These are phyloP conservation scores for Clanis bilineata DNA, from an alignment of 2,888 invertebrate species.

Conservation along the genomic window DNA sequence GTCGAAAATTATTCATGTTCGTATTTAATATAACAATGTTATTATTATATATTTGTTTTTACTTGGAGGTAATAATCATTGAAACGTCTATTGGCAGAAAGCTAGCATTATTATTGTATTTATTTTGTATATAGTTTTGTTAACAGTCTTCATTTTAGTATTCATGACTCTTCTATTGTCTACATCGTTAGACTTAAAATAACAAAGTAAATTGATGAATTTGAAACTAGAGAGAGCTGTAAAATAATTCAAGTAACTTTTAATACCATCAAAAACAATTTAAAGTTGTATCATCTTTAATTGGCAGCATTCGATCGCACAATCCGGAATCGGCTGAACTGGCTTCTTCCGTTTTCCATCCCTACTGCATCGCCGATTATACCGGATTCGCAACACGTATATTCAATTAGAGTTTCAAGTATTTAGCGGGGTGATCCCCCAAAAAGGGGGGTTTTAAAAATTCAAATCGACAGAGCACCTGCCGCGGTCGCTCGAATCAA, in stretches of 20 bases:
- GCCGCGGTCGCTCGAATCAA: slow-evolving; percentile 13
- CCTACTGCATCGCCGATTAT: slow-evolving; percentile 25
- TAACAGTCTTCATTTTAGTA: too few species aligned
- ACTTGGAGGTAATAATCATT: too few species aligned
- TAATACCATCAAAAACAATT: not conserved
- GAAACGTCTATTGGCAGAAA: too few species aligned
- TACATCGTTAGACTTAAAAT: not conserved
- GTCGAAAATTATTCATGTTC: too few species aligned
- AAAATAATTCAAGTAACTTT: not conserved
- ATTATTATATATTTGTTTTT: too few species aligned
- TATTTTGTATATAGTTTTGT: too few species aligned
- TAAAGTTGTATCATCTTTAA: not conserved
- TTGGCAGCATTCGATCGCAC: not conserved
- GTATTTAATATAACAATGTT: too few species aligned
- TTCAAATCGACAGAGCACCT: slow-evolving; percentile 32
- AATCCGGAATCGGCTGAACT: not conserved
- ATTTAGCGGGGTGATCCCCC: slow-evolving; percentile 21
- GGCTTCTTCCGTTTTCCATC: not conserved
- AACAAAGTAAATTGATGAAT: not conserved
- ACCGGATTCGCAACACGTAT: slow-evolving; percentile 35
- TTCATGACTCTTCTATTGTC: too few species aligned
- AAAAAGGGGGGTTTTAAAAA: slow-evolving; percentile 29
- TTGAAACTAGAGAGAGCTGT: not conserved
- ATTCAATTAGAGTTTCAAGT: slow-evolving; percentile 35
- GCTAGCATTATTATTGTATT: too few species aligned